phyloP scores from a whole-genome alignment of 2,797 vertebrate genomes.

The Lemur catta region DNA sequence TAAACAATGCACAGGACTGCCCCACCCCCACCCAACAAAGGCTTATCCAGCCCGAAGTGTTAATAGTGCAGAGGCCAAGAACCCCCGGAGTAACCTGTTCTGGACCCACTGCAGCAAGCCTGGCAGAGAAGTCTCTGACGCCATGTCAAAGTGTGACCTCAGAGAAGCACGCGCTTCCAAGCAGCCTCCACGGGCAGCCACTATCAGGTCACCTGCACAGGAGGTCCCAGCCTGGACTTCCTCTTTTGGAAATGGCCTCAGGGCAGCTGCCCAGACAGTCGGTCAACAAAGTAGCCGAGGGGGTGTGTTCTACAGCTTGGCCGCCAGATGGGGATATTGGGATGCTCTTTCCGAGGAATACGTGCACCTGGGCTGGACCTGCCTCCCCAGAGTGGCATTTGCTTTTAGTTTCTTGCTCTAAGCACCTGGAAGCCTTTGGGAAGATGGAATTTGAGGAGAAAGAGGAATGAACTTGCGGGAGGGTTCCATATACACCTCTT shows the following conservation, averaged over 20 bases:
- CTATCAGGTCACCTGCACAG: neutral
- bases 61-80: neutral
- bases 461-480: neutral
- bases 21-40: neutral
- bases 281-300: neutral
- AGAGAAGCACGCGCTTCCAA: neutral
- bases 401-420: neutral
- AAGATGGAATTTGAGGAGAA: neutral
- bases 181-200: neutral
- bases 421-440: neutral
- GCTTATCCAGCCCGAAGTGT: neutral
- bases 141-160: neutral
- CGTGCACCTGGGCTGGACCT: too few species aligned
- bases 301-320: neutral
- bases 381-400: neutral
- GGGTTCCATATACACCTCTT: neutral
- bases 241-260: neutral
- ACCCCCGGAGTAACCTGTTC: neutral
- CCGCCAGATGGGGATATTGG: conserved; percentile 55
- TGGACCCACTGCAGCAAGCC: neutral
- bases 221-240: neutral
- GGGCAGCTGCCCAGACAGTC: neutral
- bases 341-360: neutral
- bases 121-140: neutral
- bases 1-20: neutral